These are phyloP conservation scores for Buphagus erythrorhynchus DNA, from an alignment of 2,797 vertebrate species.

Conservation along the genomic window DNA sequence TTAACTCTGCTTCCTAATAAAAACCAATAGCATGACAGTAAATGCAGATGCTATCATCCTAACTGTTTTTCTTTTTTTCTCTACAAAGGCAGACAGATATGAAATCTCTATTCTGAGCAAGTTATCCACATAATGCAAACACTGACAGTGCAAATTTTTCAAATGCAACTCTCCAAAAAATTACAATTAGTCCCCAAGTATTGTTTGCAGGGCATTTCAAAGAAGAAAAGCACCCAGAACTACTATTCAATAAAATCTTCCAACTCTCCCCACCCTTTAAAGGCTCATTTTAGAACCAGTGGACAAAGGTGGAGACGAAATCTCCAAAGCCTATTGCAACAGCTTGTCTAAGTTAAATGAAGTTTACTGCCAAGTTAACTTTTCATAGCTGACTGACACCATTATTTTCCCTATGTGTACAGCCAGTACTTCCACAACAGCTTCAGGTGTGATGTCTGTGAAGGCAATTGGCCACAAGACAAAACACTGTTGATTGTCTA, in stretches of 20 bases:
- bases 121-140: not conserved
- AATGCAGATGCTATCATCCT: not conserved
- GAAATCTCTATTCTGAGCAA: not conserved
- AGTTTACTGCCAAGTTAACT: not conserved
- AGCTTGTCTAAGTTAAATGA: not conserved
- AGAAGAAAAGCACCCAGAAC: not conserved
- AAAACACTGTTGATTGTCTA: not conserved
- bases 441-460: not conserved
- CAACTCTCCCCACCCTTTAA: not conserved
- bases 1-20: conserved; percentile 15
- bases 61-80: not conserved
- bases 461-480: not conserved
- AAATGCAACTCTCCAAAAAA: not conserved
- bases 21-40: not conserved
- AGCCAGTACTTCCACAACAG: not conserved
- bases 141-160: not conserved
- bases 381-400: not conserved
- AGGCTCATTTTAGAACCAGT: not conserved
- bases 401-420: not conserved
- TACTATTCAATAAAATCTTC: not conserved
- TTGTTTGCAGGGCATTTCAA: not conserved
- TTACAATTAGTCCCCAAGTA: not conserved
- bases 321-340: not conserved
- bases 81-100: not conserved
- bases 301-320: not conserved